phyloP scores from a whole-genome alignment of 2,113 vertebrate genomes.

The Cavia aperea region DNA sequence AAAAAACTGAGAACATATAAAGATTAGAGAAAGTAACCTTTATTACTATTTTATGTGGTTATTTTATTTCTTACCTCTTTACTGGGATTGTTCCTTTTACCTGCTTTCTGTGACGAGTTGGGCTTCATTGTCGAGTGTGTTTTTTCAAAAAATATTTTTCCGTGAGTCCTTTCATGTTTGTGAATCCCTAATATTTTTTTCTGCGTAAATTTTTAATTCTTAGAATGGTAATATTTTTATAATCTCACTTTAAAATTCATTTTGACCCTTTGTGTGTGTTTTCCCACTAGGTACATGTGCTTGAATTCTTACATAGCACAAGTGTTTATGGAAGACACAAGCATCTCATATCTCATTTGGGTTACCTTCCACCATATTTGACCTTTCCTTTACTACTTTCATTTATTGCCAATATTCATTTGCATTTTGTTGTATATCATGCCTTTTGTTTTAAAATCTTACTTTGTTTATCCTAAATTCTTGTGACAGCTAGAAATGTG shows the following conservation, averaged over 20 bases:
- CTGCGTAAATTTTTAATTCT: neutral
- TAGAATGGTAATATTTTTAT: neutral
- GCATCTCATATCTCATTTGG: neutral
- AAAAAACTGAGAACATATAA: neutral
- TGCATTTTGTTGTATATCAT: neutral
- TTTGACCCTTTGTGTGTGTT: neutral
- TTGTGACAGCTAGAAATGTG: neutral
- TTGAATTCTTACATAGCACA: neutral
- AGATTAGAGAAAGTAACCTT: neutral
- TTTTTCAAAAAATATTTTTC: neutral
- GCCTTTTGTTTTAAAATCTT: neutral
- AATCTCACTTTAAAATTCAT: neutral
- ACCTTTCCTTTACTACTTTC: neutral
- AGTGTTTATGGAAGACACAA: neutral
- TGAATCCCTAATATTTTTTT: neutral
- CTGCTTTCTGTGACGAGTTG: neutral
- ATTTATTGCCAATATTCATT: neutral
- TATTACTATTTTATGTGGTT: neutral
- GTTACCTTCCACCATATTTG: neutral
- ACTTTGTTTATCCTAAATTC: neutral
- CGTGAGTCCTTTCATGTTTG: neutral
- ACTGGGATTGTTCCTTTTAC: neutral
- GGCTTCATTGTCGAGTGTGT: neutral
- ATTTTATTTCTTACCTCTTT: neutral
- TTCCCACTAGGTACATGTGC: neutral